A percentile compares a stretch with the other conserved stretches of the same genome.
These are phyloP conservation scores for Syritta pipiens DNA, from an alignment of 2,888 invertebrate genomes.

Conservation along the genomic window DNA sequence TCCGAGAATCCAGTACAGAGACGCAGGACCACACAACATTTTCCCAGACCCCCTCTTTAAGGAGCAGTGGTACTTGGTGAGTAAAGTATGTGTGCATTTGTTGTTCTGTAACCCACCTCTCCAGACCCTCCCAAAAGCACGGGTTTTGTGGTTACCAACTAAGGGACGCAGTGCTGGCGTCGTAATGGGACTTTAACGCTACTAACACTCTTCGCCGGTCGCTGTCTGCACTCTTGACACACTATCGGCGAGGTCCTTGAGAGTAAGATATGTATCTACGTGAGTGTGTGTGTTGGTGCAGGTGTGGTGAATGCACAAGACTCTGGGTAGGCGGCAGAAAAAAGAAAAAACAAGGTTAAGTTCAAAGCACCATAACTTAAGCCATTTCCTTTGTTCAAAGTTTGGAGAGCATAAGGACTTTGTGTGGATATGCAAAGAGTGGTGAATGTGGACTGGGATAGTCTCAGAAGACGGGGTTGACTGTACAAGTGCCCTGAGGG, in stretches of 20 bases:
- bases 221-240: conserved; percentile 49
- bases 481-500: not conserved
- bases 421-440: not conserved
- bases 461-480: too few species aligned
- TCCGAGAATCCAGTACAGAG: conserved; percentile 77
- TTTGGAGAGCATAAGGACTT: conserved; percentile 32
- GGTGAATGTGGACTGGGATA: not conserved
- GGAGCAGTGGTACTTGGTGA: conserved; percentile 98
- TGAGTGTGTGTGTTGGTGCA: conserved; percentile 21
- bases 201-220: conserved; percentile 24
- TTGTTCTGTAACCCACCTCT: conserved; percentile 41
- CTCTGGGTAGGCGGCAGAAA: not conserved
- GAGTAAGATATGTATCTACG: conserved; percentile 35
- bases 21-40: conserved; percentile 81
- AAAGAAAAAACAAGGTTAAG: conserved; percentile 62
- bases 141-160: not conserved
- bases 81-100: conserved; percentile 80
- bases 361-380: conserved; percentile 55
- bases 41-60: conserved; percentile 96
- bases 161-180: not conserved
- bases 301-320: not conserved
- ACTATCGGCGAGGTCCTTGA: conserved; percentile 38
- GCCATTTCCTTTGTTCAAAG: conserved; percentile 40
- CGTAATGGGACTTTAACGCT: conserved; percentile 37
- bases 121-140: not conserved